These are phyloP conservation scores for Hipparchia semele DNA, from an alignment of 2,888 invertebrate species.

Conservation along the genomic window DNA sequence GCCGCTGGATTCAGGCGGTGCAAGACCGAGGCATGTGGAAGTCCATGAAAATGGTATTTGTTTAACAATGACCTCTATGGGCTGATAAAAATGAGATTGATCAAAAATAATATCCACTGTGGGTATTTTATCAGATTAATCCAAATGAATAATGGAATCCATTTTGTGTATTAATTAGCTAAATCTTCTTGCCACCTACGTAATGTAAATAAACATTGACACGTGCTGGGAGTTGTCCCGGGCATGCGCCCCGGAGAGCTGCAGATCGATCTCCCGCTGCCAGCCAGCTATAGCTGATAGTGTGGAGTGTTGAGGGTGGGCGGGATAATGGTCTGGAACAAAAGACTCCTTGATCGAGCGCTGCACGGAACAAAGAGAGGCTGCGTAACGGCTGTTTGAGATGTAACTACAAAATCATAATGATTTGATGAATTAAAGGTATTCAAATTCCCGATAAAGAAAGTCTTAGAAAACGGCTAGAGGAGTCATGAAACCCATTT, in stretches of 20 bases:
- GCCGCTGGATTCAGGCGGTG: too few relatives aligned
- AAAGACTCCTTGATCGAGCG: constrained; percentile 27
- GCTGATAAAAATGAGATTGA: not conserved
- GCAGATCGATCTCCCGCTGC: constrained; percentile 38
- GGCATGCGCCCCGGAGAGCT: constrained; percentile 58
- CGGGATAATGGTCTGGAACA: constrained; percentile 26
- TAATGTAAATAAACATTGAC: constrained; percentile 82
- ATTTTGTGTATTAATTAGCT: constrained; percentile 28
- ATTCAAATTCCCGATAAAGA: not conserved
- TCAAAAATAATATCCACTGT: not conserved
- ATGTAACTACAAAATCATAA: not conserved
- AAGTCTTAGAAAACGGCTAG: too few relatives aligned
- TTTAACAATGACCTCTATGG: too few relatives aligned
- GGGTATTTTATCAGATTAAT: not conserved
- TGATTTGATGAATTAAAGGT: too few relatives aligned
- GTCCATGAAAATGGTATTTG: too few relatives aligned
- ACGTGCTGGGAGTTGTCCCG: constrained; percentile 70
- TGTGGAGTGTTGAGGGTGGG: constrained; percentile 1
- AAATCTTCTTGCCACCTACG: constrained; percentile 39
- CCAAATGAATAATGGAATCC: not conserved
- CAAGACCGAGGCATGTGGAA: too few relatives aligned
- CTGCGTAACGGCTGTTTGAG: not conserved
- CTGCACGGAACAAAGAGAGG: constrained; percentile 13
- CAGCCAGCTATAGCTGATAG: constrained; percentile 7
- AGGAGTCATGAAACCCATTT: too few relatives aligned